phyloP scores from a whole-genome alignment of 2,113 vertebrate genomes.

The Parotia lawesii region DNA sequence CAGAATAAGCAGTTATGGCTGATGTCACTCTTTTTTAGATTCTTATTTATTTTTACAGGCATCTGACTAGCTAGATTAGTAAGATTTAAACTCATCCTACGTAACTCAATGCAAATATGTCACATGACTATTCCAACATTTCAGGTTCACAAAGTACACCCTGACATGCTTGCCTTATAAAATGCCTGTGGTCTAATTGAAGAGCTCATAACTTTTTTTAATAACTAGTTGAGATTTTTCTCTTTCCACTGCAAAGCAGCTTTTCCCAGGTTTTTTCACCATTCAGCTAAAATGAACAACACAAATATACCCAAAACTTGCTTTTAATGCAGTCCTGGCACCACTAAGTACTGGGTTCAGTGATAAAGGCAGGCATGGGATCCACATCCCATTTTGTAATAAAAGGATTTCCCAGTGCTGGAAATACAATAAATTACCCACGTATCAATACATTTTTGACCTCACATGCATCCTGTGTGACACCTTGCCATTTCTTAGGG shows the following conservation, averaged over 20 bases:
- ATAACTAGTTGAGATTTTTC: slow-evolving; percentile 3
- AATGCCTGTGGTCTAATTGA: slow-evolving; percentile 42
- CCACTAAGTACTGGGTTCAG: background rate
- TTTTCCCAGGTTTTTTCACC: background rate
- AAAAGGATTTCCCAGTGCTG: background rate
- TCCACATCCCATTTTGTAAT: background rate
- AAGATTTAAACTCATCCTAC: slow-evolving; percentile 9
- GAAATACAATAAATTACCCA: background rate
- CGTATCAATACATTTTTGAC: background rate
- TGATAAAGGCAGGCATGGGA: background rate
- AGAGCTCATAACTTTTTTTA: slow-evolving; percentile 8
- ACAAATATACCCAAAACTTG: background rate
- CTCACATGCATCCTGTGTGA: background rate
- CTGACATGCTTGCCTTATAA: slow-evolving; percentile 18
- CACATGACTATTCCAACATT: background rate
- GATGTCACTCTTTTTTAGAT: slow-evolving; percentile 44
- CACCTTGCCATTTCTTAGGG: background rate
- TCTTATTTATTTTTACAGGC: slow-evolving; percentile 38
- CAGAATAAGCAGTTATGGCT: slow-evolving; percentile 32
- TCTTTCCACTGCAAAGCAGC: slow-evolving; percentile 1
- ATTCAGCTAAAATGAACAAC: background rate
- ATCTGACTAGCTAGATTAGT: background rate
- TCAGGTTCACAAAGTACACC: slow-evolving; percentile 6
- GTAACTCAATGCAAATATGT: background rate
- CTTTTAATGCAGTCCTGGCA: slow-evolving; percentile 10